These are phyloP conservation scores for Piaya cayana DNA, from an alignment of 2,113 vertebrate species.

Conservation along the genomic window DNA sequence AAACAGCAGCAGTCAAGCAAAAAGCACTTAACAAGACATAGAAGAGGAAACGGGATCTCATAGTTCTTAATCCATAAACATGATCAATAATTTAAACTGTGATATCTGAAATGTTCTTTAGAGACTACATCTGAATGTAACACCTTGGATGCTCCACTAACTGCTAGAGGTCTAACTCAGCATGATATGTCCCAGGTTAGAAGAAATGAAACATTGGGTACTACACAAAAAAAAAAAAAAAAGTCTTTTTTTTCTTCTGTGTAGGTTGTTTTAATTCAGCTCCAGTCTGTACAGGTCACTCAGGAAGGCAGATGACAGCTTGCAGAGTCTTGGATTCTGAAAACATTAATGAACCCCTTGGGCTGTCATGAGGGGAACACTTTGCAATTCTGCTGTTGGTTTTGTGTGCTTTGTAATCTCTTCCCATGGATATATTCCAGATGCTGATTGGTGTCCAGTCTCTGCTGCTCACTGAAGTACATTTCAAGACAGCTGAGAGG, in stretches of 20 bases:
- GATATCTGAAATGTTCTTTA: background rate
- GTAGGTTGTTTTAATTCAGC: background rate
- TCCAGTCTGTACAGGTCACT: background rate
- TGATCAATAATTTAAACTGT: background rate
- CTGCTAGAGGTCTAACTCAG: background rate
- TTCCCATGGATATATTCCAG: background rate
- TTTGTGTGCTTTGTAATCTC: background rate
- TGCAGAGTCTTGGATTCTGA: background rate
- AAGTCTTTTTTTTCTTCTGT: background rate
- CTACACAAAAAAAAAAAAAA: background rate
- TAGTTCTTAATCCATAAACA: background rate
- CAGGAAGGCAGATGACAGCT: background rate
- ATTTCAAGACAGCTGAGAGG: background rate
- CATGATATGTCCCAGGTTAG: background rate
- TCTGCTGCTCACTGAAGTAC: background rate
- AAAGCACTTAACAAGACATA: background rate
- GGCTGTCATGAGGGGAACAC: background rate
- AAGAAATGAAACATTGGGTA: background rate
- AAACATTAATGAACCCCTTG: background rate
- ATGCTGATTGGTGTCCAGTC: accelerated
- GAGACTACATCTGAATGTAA: background rate
- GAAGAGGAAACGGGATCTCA: background rate
- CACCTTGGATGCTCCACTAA: background rate
- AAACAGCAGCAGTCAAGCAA: background rate
- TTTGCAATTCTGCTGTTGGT: background rate